Evolutionary conservation across 2,888 invertebrate species (phyloP), one percentile per base, ranked within the genome.

Genomic region (Phaonia tiefii): DNA sequence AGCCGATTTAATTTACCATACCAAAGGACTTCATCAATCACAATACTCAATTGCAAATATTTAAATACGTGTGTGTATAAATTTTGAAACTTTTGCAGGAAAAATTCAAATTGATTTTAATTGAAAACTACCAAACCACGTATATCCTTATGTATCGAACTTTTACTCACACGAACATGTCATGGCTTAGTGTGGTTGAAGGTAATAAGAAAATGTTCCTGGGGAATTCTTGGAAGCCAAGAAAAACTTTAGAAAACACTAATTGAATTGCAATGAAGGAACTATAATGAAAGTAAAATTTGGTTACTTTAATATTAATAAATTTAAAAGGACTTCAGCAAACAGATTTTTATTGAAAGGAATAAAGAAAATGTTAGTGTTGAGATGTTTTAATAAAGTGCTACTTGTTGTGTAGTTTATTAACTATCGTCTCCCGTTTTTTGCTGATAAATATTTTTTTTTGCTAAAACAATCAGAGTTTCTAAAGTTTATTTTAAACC

Each of bases 191-290:
- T 49, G 49, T 49, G 49, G 49, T 49, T 20, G 17, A 2, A 49
- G 1, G 49, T 10, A n/a, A 17, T 7, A 39, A 60, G 17, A 15
- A 37, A 60, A 60, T 17, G 37, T 26, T 60, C 31, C 31, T 60
- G 26, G 31, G 31, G 5, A 31, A 7, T 31, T n/a, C 7, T 25
- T 56, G 56, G 31, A 56, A 15, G n/a, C 3, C 13, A 56, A 56
- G 2, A n/a, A 60, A 60, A 58, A 58, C 37, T 58, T 56, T 58
- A n/a, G 15, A 17, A 31, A 37, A 31, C 26, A 15, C n/a, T 60
- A 60, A 60, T 60, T 60, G 17, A 60, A 60, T 60, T 37, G 39
- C 37, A 4, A 17, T 8, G 17, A 15, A n/a, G 37, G 15, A 37
- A 31, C 37, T 26, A 56, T 56, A 56, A 56, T 31, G 58, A 17